phyloP scores from a whole-genome alignment of 1,140 invertebrate genomes.

The Schlechtendalia chinensis region DNA sequence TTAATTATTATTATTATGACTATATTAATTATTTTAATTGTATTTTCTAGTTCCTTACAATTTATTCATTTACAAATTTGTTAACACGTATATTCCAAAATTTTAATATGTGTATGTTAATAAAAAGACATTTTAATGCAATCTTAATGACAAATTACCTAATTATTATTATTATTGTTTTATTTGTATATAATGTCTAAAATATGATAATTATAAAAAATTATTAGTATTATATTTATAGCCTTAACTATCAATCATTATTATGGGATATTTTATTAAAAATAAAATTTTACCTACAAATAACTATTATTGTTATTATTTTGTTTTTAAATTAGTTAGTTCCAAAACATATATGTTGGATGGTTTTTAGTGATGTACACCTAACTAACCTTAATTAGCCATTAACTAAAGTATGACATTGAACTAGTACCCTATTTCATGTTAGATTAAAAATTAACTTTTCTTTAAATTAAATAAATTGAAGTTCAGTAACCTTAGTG shows the following conservation, averaged over 20 bases:
- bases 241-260: constrained; percentile 45
- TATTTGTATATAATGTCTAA: constrained; percentile 30
- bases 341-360: no score
- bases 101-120: constrained; percentile 13
- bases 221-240: constrained; percentile 27
- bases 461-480: no score
- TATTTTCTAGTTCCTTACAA: constrained; percentile 43
- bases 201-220: constrained; percentile 26
- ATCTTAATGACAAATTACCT: constrained; percentile 39
- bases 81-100: constrained; percentile 46
- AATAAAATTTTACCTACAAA: constrained; percentile 35
- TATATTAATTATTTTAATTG: constrained; percentile 25
- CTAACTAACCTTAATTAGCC: no score
- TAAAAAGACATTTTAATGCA: constrained; percentile 39
- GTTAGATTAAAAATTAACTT: no score
- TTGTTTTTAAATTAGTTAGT: neutral
- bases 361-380: no score
- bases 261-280: constrained; percentile 34
- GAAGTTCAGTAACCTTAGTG: no score
- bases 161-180: constrained; percentile 44
- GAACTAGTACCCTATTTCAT: no score
- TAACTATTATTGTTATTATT: neutral
- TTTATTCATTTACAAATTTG: constrained; percentile 44
- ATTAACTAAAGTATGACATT: no score
- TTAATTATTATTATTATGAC: constrained; percentile 12